Base-by-base conservation (phyloP, 64 coral and sea anemone species). In the Astreopora myriophthalma region DNA sequence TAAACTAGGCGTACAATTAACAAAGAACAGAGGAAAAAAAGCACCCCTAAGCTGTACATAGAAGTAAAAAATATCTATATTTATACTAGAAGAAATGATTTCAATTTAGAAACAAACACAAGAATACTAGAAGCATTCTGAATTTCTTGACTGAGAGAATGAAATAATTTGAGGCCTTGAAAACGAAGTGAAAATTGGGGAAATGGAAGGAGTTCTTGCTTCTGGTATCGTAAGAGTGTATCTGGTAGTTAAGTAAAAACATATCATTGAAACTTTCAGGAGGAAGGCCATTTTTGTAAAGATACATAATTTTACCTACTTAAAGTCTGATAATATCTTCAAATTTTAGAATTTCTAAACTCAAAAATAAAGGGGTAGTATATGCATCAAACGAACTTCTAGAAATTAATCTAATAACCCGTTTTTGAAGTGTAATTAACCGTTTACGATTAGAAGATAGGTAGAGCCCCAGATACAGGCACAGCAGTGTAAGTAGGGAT, bases 381-480 rank as follows among this genome's bases (percentile, higher is more conserved):
- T 84, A 46, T 58, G 44, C 79, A 84, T 58, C 46, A 84, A 84
- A 84, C 57, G n/a, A 27, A 23, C 57, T 84, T 31, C 34, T 63
- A 36, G 63, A 42, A 48, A 87, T 87, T 87, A 87, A 72, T 14
- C 85, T 26, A 31, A 87, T 69, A 28, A 48, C 71, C 69, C 61
- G 48, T 62, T 88, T 88, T 88, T 88, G 86, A 72, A 88, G 86
- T 20, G 68, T 74, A 11, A 88, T 19, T 27, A 88, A 24, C 26
- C 40, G 32, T 51, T 88, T 88, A 75, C 26, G 61, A 25, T 31
- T 62, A 39, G 66, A 74, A 29, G 42, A 68, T 75, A 51, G 64
- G 63, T 84, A 23, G 79, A 84, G 27, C 79, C 79, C 79, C 79
- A 84, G 55, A 84, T 46, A 84, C 79, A 24, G 57, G 57, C 79